These are phyloP conservation scores for Phaethon lepturus DNA, from an alignment of 2,113 vertebrate genomes.

Conservation along the genomic window DNA sequence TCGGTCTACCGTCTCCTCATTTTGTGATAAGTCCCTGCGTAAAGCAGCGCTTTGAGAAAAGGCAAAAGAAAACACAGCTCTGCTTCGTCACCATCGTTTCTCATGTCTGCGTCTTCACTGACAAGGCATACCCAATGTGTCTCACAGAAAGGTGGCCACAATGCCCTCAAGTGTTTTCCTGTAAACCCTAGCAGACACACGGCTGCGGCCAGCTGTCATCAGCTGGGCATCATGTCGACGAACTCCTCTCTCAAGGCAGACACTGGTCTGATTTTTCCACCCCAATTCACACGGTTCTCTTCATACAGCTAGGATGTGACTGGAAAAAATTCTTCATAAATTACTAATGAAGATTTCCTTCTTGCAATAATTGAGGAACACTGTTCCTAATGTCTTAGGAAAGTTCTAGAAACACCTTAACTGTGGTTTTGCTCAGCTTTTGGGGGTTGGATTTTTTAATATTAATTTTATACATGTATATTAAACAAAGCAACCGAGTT, in stretches of 20 bases:
- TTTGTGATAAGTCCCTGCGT: too few species aligned
- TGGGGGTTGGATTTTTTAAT: not conserved
- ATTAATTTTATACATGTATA: not conserved
- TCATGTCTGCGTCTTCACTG: rapidly evolving
- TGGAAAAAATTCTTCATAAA: not conserved
- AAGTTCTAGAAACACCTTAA: not conserved
- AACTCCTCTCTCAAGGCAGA: not conserved
- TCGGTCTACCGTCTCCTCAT: not conserved
- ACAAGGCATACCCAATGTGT: rapidly evolving
- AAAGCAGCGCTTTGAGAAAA: not conserved
- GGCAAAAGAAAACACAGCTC: not conserved
- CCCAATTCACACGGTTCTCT: not conserved
- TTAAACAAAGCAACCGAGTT: not conserved
- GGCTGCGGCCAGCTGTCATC: not conserved
- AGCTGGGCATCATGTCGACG: rapidly evolving
- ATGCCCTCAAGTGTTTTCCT: rapidly evolving
- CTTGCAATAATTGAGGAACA: not conserved
- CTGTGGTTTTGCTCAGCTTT: not conserved
- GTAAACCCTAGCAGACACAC: rapidly evolving
- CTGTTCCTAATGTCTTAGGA: not conserved
- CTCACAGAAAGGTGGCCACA: not conserved
- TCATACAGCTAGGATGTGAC: not conserved
- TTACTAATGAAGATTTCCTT: not conserved
- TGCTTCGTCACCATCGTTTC: rapidly evolving
- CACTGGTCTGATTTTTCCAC: not conserved